Evolutionary conservation across 2,797 vertebrate species (phyloP).

Genomic region (Pseudochirops cupreus): DNA sequence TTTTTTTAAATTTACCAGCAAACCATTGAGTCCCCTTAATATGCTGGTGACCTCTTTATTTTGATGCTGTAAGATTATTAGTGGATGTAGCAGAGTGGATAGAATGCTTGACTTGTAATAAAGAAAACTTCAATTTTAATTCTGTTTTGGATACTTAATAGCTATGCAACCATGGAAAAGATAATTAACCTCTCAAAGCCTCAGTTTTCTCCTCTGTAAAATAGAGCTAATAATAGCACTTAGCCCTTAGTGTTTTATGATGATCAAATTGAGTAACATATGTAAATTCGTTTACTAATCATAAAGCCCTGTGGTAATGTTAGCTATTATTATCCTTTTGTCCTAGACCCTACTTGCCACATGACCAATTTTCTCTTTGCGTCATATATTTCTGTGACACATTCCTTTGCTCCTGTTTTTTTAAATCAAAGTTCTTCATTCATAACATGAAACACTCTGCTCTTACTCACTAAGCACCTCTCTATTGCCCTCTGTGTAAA

Average conservation of each 20-base stretch:
- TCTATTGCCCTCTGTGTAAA: background rate
- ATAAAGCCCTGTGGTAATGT: background rate
- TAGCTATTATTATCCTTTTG: background rate
- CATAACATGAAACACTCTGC: background rate
- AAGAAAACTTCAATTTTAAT: background rate
- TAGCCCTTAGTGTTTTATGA: background rate
- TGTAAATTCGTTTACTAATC: background rate
- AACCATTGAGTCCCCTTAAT: background rate
- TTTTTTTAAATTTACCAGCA: background rate
- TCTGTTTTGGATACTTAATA: background rate
- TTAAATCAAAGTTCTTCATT: background rate
- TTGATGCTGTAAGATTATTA: background rate
- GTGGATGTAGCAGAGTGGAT: background rate
- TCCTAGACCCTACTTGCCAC: background rate
- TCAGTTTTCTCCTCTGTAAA: slow-evolving; percentile 11
- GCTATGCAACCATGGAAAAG: background rate
- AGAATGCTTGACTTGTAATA: slow-evolving; percentile 18
- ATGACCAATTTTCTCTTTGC: background rate
- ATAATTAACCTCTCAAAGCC: background rate
- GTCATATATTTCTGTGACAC: background rate
- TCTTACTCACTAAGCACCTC: background rate
- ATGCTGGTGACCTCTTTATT: background rate
- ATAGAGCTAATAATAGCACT: background rate
- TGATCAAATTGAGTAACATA: background rate
- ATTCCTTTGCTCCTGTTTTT: background rate